Evolutionary conservation across 2,797 vertebrate genomes (phyloP).

Genomic region (Micropoecilia bifurca): DNA sequence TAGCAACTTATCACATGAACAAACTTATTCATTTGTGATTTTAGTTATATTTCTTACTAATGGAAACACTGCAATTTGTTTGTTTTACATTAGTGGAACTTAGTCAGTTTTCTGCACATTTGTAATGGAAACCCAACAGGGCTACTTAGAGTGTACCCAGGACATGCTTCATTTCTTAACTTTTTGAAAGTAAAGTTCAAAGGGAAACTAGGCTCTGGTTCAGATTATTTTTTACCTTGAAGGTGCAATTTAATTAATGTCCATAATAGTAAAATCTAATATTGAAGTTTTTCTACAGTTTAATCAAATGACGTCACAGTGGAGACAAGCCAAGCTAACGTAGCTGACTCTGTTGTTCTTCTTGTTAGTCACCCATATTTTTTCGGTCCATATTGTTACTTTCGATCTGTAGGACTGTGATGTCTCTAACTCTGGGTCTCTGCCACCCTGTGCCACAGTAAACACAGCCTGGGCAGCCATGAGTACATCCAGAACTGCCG

Average conservation of each 20-base stretch:
- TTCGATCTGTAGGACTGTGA: background rate
- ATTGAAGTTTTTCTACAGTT: background rate
- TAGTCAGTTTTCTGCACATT: no score
- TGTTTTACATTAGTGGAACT: no score
- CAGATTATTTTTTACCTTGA: background rate
- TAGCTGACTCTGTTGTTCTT: background rate
- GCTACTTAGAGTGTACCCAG: background rate
- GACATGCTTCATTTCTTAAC: background rate
- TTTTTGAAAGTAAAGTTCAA: background rate
- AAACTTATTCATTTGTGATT: no score
- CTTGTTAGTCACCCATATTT: background rate
- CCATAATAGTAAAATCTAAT: background rate
- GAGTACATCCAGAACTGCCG: constrained; percentile 97
- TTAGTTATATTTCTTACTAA: no score
- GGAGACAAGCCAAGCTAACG: background rate
- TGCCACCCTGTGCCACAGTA: constrained; percentile 77
- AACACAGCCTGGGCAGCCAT: constrained; percentile 94
- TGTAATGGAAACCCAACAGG: background rate
- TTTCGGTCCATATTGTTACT: background rate
- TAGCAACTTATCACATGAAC: no score
- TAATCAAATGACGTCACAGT: background rate
- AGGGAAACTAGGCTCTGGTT: background rate
- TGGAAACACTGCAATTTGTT: no score
- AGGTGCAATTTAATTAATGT: background rate
- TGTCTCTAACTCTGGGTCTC: constrained; percentile 22